A percentile compares a stretch with the other conserved stretches of the same genome.
Conservation (phyloP, 2,888 invertebrate genomes). For the Drosophila diplacantha region DNA sequence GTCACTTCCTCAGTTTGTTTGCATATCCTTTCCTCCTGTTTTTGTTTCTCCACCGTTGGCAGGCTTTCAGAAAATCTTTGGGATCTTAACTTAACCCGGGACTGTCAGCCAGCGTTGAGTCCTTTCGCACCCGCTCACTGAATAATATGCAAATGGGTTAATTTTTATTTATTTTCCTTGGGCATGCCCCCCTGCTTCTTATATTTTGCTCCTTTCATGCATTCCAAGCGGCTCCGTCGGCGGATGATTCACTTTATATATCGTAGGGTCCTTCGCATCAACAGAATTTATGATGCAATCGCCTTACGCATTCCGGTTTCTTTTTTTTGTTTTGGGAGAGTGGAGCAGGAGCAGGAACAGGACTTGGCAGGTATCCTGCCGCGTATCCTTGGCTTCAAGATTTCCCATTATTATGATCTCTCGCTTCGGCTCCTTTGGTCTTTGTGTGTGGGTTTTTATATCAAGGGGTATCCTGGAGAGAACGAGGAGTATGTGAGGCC, state of each 20-base stretch:
- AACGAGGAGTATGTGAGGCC: not conserved
- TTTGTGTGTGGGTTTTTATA: constrained; percentile 31
- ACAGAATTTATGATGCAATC: constrained; percentile 72
- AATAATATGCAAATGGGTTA: constrained; percentile 72
- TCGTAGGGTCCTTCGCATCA: constrained; percentile 46
- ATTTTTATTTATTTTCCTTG: constrained; percentile 64
- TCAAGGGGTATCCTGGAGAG: constrained; percentile 1
- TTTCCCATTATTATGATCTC: constrained; percentile 70
- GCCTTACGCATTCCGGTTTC: constrained; percentile 52
- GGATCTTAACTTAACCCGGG: constrained; percentile 30
- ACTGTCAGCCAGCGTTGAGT: constrained; percentile 42
- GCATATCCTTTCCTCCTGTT: constrained; percentile 11
- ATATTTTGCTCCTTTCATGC: constrained; percentile 2
- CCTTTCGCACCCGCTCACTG: constrained; percentile 60
- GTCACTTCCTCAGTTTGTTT: not conserved
- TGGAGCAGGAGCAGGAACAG: constrained; percentile 6
- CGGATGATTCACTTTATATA: constrained; percentile 59
- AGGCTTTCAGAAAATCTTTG: constrained; percentile 39
- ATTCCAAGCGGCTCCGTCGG: constrained; percentile 21
- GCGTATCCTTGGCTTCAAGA: constrained; percentile 68
- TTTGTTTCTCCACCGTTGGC: constrained; percentile 52
- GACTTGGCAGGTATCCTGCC: constrained; percentile 63
- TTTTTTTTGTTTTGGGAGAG: not conserved
- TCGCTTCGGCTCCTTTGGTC: constrained; percentile 56
- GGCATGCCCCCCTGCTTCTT: constrained; percentile 21